phyloP scores from a whole-genome alignment of 2,797 vertebrate genomes.

The Lepilemur ruficaudatus region DNA sequence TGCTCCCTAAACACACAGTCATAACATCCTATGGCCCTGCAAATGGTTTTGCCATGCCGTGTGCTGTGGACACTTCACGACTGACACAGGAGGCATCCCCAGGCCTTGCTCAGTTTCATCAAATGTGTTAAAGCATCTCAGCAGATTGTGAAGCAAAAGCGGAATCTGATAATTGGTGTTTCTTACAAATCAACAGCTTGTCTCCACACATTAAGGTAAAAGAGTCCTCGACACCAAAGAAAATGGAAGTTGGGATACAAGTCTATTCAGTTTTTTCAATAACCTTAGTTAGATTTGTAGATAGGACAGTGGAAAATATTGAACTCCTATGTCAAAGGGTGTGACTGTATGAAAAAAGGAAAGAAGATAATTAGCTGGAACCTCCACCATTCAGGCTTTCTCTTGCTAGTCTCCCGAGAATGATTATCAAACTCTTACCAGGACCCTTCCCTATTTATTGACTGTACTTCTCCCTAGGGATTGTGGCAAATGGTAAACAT shows the following conservation, averaged over 20 bases:
- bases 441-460: not conserved
- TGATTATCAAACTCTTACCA: not conserved
- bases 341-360: not conserved
- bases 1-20: conserved; percentile 44
- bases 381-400: not conserved
- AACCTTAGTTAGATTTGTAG: not conserved
- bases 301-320: not conserved
- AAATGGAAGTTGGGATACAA: conserved; percentile 40
- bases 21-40: conserved; percentile 20
- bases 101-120: conserved; percentile 12
- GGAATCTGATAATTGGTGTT: conserved; percentile 64
- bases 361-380: not conserved
- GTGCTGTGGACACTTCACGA: not conserved
- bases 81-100: not conserved
- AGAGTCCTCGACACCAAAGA: not conserved
- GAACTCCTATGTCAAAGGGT: not conserved
- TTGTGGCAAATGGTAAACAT: not conserved
- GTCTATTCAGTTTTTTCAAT: conserved; percentile 7
- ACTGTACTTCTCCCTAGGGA: not conserved
- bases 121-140: conserved; percentile 1
- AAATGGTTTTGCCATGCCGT: not conserved
- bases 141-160: not conserved
- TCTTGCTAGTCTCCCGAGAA: not conserved
- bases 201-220: conserved; percentile 51
- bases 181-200: conserved; percentile 61